Base-by-base conservation (phyloP, 1,140 invertebrate genomes). In the Ceratitis capitata region DNA sequence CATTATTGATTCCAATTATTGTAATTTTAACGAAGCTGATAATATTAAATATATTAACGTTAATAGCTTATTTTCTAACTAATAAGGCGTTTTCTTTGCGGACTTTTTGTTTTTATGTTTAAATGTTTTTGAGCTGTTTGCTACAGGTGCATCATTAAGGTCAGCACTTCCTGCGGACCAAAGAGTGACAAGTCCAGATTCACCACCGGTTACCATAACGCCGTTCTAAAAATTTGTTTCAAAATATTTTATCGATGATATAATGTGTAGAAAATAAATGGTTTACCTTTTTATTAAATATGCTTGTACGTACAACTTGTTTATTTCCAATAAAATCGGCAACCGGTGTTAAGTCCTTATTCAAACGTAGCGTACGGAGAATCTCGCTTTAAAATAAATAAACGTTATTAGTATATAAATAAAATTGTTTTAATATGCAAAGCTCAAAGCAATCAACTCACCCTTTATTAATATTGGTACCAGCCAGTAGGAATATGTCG, bases 261-360 rank as follows among this genome's bases (percentile, higher is more conserved):
- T n/a, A n/a, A n/a, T n/a, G n/a, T n/a, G n/a, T n/a, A n/a, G n/a
- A n/a, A n/a, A n/a, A 61, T 61, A 6, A 26, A 61, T 61, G n/a
- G 42, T 23, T 56, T 84, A 87, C 95, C 88, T 94, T 93, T 84
- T 92, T 86, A 89, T 95, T 93, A 83, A 94, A 93, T 89, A 94
- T 93, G 88, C 94, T 95, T 69, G 94, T 93, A 14, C 95, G 92
- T 5, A 96, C 94, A 47, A 94, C 92, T 91, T 96, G 95, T 85
- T 94, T 94, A 89, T 96, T 96, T 19, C 92, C 92, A 9, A 87
- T 84, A 86, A 95, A 94, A 88, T 94, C 92, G 5, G 94, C 93
- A 83, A 89, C 87, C 0, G 94, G 93, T 86, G 93, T 87, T 14
- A 96, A 88, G 74, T 93, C 91, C 69, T 94, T 93, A 16, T 92